Evolutionary conservation across 2,888 invertebrate genomes (phyloP).

Genomic region (Epicampocera succincta): DNA sequence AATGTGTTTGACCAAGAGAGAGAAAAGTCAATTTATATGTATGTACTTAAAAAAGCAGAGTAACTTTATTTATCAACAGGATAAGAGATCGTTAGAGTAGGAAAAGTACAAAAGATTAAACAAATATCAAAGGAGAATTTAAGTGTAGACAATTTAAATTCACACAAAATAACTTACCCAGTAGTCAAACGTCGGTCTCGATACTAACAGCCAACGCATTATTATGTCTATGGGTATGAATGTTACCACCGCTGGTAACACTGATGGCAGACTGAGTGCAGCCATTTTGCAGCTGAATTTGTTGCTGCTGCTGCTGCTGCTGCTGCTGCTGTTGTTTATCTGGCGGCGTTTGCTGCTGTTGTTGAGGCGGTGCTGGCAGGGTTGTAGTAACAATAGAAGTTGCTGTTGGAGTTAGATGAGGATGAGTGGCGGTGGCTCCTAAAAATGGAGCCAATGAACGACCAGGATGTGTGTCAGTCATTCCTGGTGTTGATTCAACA

Average conservation of each 20-base stretch:
- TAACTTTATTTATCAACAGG: constrained; percentile 59
- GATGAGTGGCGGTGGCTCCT: constrained; percentile 78
- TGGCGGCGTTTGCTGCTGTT: constrained; percentile 70
- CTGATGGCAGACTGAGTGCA: constrained; percentile 77
- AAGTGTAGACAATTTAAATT: constrained; percentile 7
- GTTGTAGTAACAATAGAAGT: constrained; percentile 71
- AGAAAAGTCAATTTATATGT: constrained; percentile 7
- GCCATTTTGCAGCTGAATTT: constrained; percentile 76
- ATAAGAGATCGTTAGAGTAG: constrained; percentile 64
- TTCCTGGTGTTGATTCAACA: constrained; percentile 83
- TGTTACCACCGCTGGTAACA: constrained; percentile 82
- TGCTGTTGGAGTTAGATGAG: constrained; percentile 74
- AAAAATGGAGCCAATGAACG: constrained; percentile 82
- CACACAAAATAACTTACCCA: constrained; percentile 84
- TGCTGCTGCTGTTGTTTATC: constrained; percentile 73
- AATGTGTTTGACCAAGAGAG: too few species aligned
- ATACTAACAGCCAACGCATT: constrained; percentile 93
- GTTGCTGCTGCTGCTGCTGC: constrained; percentile 73
- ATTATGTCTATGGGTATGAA: constrained; percentile 89
- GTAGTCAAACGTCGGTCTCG: constrained; percentile 98
- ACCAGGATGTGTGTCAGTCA: constrained; percentile 81
- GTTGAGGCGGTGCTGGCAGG: constrained; percentile 70
- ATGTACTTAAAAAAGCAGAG: constrained; percentile 30
- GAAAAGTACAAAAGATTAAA: constrained; percentile 32
- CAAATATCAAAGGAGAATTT: constrained; percentile 16